A percentile compares a stretch with the other conserved stretches of the same genome.
These are phyloP conservation scores for Nematolebias whitei DNA, from an alignment of 2,113 vertebrate species.

Conservation along the genomic window DNA sequence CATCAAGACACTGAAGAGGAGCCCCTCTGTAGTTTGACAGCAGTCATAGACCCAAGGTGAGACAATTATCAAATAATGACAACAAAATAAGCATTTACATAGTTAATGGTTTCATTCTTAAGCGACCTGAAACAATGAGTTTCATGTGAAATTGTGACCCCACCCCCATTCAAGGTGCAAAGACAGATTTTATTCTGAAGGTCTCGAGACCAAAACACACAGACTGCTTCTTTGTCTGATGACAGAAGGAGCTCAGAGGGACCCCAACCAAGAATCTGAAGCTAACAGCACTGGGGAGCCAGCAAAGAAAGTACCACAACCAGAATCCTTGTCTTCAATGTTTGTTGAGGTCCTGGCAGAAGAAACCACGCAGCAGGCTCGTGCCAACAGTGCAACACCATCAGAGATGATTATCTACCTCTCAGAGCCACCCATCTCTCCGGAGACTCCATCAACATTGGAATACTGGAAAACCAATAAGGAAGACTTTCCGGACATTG, in stretches of 20 bases:
- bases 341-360: neutral
- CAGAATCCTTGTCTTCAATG: neutral
- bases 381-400: neutral
- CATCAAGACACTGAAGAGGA: neutral
- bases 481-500: too few relatives aligned
- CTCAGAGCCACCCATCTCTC: neutral
- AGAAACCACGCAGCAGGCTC: neutral
- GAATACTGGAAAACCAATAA: neutral
- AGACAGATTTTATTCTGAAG: constrained; percentile 2
- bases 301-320: neutral
- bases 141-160: neutral
- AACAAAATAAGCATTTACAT: too few relatives aligned
- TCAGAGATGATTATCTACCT: neutral
- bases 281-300: neutral
- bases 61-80: too few relatives aligned
- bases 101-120: neutral
- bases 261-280: neutral
- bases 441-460: neutral
- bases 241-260: neutral
- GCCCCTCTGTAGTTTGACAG: neutral
- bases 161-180: neutral
- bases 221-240: neutral
- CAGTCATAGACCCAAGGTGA: neutral
- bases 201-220: neutral
- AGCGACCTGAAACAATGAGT: neutral